Conservation (phyloP, 2,888 invertebrate species). For the Cryptocephalus moraei region DNA sequence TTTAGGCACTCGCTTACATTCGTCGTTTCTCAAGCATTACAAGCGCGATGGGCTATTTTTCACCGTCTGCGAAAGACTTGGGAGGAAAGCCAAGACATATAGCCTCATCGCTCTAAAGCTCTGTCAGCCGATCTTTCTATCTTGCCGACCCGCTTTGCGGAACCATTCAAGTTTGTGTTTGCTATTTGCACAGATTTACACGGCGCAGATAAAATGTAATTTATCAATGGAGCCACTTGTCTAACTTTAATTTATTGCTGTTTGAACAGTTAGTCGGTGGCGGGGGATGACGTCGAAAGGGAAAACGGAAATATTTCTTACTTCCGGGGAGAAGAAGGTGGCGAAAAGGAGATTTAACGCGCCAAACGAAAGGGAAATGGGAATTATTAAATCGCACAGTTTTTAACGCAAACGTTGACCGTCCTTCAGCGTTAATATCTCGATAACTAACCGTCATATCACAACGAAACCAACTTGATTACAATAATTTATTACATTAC, state of each 20-base stretch:
- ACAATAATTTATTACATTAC: no score
- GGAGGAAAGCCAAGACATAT: slow-evolving; percentile 31
- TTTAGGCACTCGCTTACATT: slow-evolving; percentile 14
- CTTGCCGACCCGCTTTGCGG: slow-evolving; percentile 30
- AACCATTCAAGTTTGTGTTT: slow-evolving; percentile 34
- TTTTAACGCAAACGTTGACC: no score
- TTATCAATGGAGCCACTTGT: slow-evolving; percentile 1
- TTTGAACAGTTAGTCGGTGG: neutral
- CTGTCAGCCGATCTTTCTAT: slow-evolving; percentile 37
- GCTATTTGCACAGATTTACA: slow-evolving; percentile 29
- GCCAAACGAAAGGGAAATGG: no score
- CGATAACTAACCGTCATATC: no score
- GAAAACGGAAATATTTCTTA: no score
- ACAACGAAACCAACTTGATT: no score
- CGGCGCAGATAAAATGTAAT: slow-evolving; percentile 2
- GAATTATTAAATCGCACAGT: no score
- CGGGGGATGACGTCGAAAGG: no score
- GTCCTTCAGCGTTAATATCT: no score
- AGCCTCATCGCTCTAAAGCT: slow-evolving; percentile 37
- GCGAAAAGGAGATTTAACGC: no score
- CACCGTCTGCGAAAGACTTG: slow-evolving; percentile 25
- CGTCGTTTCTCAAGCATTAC: slow-evolving; percentile 13
- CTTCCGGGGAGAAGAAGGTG: no score
- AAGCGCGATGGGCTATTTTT: slow-evolving; percentile 36
- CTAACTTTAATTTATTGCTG: neutral